Percentiles rank a stretch among this genome's conserved stretches.
Evolutionary conservation across 2,888 invertebrate genomes (phyloP).

Genomic region (Phortica okadai): DNA sequence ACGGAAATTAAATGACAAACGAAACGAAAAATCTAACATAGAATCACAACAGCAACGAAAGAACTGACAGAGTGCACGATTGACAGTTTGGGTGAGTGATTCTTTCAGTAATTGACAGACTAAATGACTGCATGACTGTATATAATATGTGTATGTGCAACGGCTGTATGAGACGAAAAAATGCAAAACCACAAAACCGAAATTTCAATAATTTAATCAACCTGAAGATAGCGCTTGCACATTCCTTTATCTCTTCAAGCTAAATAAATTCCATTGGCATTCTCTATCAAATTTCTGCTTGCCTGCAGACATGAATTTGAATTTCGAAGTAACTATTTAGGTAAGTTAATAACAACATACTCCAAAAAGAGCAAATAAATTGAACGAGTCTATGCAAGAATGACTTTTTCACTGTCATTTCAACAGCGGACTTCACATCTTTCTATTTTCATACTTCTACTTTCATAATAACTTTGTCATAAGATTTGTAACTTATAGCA

Average conservation of each 20-base stretch:
- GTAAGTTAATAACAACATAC: neutral
- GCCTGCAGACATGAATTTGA: slow-evolving; percentile 14
- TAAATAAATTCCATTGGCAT: neutral
- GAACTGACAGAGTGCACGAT: neutral
- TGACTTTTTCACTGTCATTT: no score
- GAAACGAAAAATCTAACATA: neutral
- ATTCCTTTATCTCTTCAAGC: no score
- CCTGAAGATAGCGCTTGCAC: no score
- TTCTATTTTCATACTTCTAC: no score
- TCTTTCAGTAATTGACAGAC: neutral
- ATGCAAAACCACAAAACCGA: slow-evolving; percentile 19
- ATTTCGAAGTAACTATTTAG: neutral
- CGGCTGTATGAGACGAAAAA: neutral
- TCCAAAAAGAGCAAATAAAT: no score
- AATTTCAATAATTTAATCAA: slow-evolving; percentile 21
- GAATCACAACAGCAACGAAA: neutral
- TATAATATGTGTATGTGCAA: neutral
- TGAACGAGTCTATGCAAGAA: no score
- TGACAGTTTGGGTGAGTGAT: neutral
- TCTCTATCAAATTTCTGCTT: neutral
- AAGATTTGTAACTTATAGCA: no score
- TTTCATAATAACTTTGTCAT: no score
- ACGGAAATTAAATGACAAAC: slow-evolving; percentile 27
- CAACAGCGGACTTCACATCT: no score
- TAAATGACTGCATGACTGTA: neutral